Evolutionary conservation across 2,888 invertebrate genomes (phyloP).

Genomic region (Rhaphigaster nebulosa): DNA sequence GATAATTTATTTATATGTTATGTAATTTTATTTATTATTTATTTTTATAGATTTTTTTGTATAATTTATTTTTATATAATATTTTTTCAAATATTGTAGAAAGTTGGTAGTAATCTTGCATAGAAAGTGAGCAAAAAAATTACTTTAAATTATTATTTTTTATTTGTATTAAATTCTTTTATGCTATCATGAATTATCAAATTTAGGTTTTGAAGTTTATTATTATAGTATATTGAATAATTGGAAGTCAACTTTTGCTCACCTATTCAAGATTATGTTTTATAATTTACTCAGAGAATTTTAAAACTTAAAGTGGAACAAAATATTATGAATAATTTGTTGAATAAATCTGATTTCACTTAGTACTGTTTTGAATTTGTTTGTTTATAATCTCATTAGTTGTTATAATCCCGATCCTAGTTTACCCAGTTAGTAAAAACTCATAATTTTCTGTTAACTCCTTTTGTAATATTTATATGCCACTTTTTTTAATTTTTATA

Average conservation of each 20-base stretch:
- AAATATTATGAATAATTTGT: neutral
- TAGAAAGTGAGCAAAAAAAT: no score
- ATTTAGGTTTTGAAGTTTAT: no score
- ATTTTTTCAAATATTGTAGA: no score
- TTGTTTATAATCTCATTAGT: neutral
- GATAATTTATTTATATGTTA: slow-evolving; percentile 8
- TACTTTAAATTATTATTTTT: no score
- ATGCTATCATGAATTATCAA: no score
- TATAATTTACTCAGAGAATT: neutral
- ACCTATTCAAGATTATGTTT: no score
- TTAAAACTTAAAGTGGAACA: neutral
- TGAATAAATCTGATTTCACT: neutral
- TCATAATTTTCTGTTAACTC: neutral
- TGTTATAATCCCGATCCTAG: neutral
- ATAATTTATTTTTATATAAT: no score
- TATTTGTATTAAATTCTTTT: no score
- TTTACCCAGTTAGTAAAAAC: neutral
- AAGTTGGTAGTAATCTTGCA: no score
- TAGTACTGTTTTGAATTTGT: neutral
- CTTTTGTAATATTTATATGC: neutral
- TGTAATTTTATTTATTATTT: slow-evolving; percentile 12
- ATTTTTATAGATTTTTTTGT: neutral
- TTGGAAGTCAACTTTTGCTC: no score
- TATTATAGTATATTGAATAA: no score
- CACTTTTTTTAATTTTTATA: no score